These are phyloP conservation scores for Helogale parvula DNA, from an alignment of 2,113 vertebrate genomes.

Conservation along the genomic window DNA sequence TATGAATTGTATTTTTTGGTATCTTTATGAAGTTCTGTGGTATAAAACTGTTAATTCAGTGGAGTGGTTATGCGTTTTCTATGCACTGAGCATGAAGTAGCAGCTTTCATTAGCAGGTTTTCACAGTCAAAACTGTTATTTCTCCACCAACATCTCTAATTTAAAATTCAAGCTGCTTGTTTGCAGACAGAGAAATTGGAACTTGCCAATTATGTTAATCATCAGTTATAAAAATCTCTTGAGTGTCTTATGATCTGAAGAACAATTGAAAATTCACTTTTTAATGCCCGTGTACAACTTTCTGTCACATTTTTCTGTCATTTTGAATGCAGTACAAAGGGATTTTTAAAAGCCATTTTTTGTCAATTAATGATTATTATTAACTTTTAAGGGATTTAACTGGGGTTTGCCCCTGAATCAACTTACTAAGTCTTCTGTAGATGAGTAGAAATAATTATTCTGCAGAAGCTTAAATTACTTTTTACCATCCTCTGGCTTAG, in stretches of 20 bases:
- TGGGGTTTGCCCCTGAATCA: background rate
- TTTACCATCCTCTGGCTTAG: background rate
- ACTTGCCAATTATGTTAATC: slow-evolving; percentile 76
- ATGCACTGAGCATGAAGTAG: slow-evolving; percentile 67
- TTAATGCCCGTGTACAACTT: background rate
- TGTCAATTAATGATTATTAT: background rate
- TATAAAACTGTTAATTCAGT: slow-evolving; percentile 65
- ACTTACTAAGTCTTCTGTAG: background rate
- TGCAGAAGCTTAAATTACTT: background rate
- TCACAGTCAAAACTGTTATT: slow-evolving; percentile 74
- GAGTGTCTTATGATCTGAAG: slow-evolving; percentile 18
- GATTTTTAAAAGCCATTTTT: background rate
- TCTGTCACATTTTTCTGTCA: background rate
- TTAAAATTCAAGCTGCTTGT: slow-evolving; percentile 77
- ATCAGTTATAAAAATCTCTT: slow-evolving; percentile 61
- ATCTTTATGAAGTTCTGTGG: slow-evolving; percentile 41
- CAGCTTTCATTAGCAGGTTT: slow-evolving; percentile 79
- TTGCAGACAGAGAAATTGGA: slow-evolving; percentile 70
- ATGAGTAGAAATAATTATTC: background rate
- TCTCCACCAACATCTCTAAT: slow-evolving; percentile 62
- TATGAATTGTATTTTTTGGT: slow-evolving; percentile 29
- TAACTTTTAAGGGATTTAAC: background rate
- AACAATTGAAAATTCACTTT: slow-evolving; percentile 60
- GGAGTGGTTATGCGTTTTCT: slow-evolving; percentile 61
- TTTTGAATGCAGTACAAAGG: background rate